Evolutionary conservation across 64 coral and sea anemone genomes (phyloP), one percentile per base, ranked within the genome.

Genomic region (Montipora sp.): DNA sequence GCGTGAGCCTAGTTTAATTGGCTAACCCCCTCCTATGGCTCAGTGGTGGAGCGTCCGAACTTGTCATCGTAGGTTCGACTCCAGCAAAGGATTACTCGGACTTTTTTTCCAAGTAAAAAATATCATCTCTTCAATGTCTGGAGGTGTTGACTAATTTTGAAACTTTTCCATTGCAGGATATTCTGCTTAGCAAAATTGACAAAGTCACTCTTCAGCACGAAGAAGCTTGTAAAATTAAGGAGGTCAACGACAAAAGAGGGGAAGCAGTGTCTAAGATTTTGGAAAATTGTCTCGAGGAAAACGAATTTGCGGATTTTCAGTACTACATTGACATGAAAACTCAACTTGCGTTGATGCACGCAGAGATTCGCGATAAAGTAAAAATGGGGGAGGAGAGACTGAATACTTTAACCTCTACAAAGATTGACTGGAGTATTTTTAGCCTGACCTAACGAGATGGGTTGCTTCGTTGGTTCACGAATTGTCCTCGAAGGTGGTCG

Each of bases 321-420:
- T 96, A 99, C 80, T 99, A 96, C 75, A 96, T 99, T 66, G 98
- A 99, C 47, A 99, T 99, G 98, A 99, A 99, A 81, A 99, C 98
- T 13, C 98, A 99, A 16, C 92, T 99, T 7, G 98, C 98, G 3
- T 18, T 99, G 21, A 99, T 94, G 92, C 98, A 94, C 50, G 98
- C 98, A 8, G 98, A 99, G 48, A 99, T 99, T 18, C 88, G 89
- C 12, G 98, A 99, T 71, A 99, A 99, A 92, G 95, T 99, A 3
- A 99, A 99, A 69, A 96, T 99, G 95, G 98, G 98, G 5, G 95
- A 93, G 6, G 98, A 99, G 44, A 90, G 95, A 16, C 45, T 99
- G 9, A 96, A 96, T 78, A 83, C 94, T 43, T 73, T 99, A 24
- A 94, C 89, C 15, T 87, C 95, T 8, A 94, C 98, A 18, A 80